These are phyloP conservation scores for Microtus richardsoni DNA, from an alignment of 2,113 vertebrate species.

Conservation along the genomic window DNA sequence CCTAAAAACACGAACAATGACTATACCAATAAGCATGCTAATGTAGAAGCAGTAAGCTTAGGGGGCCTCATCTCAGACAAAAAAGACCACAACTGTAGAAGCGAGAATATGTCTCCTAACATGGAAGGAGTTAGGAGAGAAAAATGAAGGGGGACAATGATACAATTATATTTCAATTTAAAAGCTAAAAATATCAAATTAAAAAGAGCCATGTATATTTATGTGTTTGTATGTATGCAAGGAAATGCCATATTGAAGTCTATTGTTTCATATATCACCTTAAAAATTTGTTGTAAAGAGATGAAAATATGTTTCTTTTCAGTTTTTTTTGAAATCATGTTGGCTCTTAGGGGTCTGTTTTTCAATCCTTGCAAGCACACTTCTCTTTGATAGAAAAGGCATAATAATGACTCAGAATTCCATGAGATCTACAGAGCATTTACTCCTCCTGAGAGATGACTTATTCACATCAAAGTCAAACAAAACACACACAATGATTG, in stretches of 20 bases:
- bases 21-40: too few species aligned
- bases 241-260: background rate
- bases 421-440: background rate
- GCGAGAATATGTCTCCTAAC: too few species aligned
- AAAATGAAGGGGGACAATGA: too few species aligned
- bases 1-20: background rate
- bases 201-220: background rate
- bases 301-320: background rate
- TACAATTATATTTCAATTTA: too few species aligned
- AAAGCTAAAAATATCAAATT: too few species aligned
- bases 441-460: background rate
- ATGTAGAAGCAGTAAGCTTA: too few species aligned
- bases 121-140: too few species aligned
- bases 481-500: background rate
- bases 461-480: background rate
- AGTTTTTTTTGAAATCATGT: background rate
- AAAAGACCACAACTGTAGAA: too few species aligned
- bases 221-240: background rate
- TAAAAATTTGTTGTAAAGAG: background rate
- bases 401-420: background rate
- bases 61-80: too few species aligned
- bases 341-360: background rate
- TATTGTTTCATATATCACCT: background rate
- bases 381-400: background rate
- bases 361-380: background rate